Conservation (phyloP, 2,797 vertebrate genomes). For the Hippocampus kuda region DNA sequence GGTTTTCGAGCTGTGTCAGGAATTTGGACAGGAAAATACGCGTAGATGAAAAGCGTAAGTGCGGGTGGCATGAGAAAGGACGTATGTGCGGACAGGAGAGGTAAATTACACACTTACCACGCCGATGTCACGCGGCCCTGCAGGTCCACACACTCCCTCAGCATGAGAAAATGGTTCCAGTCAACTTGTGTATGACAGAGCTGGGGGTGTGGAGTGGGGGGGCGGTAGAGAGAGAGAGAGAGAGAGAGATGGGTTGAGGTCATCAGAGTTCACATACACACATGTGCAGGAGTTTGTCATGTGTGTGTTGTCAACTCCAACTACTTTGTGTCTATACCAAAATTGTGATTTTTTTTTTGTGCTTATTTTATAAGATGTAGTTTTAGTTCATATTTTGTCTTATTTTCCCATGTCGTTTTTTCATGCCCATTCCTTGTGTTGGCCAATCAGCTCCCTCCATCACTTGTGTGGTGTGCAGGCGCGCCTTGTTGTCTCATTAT, state of each 20-base stretch:
- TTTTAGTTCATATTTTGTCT: background rate
- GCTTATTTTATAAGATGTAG: background rate
- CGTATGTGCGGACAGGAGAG: background rate
- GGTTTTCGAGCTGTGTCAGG: too few species aligned
- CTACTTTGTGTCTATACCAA: too few species aligned
- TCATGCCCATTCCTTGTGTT: background rate
- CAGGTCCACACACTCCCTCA: background rate
- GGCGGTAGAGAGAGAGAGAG: background rate
- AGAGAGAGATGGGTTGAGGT: background rate
- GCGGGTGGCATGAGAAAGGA: background rate
- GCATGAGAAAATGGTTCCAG: background rate
- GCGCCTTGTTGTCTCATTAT: too few species aligned
- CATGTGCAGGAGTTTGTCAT: background rate
- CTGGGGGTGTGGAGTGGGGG: background rate
- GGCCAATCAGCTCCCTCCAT: background rate
- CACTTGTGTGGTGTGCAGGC: too few species aligned
- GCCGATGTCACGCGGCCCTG: background rate
- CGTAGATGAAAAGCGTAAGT: background rate
- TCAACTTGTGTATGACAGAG: constrained; percentile 1
- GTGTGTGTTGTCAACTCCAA: too few species aligned
- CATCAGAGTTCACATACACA: background rate
- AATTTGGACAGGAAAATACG: background rate
- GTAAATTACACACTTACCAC: background rate
- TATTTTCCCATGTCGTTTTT: background rate
- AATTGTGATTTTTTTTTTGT: too few species aligned